phyloP scores from a whole-genome alignment of 30 jellyfish, hydroid and myxozoan species.

The Aurelia coerulea region DNA sequence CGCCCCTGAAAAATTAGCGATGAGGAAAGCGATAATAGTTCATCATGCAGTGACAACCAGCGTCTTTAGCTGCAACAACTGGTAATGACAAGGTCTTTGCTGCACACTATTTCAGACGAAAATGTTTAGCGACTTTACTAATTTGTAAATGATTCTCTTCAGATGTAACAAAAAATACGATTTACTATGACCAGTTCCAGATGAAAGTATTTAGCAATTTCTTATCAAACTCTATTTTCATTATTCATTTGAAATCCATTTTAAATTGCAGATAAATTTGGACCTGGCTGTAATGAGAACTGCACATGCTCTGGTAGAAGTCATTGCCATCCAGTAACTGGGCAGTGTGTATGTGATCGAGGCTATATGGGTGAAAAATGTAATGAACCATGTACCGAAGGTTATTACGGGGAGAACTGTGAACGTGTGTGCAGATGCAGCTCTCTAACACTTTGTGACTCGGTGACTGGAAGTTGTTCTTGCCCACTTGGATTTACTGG shows the following conservation, averaged over 20 bases:
- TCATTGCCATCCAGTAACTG: conserved; percentile 62
- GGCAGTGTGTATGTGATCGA: conserved; percentile 59
- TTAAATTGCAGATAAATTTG: conserved; percentile 37
- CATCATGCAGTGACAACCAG: no score
- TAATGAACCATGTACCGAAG: conserved; percentile 48
- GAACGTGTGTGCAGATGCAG: conserved; percentile 44
- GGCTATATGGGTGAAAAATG: conserved; percentile 53
- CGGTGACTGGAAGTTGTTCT: conserved; percentile 64
- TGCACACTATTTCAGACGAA: no score
- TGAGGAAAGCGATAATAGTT: no score
- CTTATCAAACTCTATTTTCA: no score
- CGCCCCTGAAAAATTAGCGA: no score
- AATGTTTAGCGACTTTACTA: no score
- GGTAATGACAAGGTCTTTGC: no score
- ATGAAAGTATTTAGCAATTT: no score
- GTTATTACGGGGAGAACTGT: conserved; percentile 63
- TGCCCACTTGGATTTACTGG: conserved; percentile 78
- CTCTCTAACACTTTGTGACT: conserved; percentile 50
- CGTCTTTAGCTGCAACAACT: no score
- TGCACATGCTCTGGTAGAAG: conserved; percentile 62
- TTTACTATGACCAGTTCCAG: no score
- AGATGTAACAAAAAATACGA: no score
- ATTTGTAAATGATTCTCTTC: no score
- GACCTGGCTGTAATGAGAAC: conserved; percentile 50
- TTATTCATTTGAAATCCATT: background rate